Conservation (phyloP, 1,140 invertebrate genomes). For the Cotesia glomerata region DNA sequence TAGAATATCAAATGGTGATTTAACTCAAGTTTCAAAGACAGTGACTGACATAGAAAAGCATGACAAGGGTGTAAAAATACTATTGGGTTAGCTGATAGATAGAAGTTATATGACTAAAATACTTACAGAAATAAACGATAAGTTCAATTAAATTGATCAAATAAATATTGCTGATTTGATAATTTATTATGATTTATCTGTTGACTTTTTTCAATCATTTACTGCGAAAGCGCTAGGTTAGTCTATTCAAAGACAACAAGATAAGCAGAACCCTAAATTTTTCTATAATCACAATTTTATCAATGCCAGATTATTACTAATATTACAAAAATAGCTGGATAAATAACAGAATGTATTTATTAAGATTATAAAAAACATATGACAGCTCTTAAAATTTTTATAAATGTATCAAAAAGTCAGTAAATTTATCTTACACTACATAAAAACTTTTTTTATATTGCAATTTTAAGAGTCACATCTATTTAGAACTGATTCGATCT, state of each 20-base stretch:
- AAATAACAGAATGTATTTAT: background rate
- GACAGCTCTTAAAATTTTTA: background rate
- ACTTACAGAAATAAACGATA: constrained; percentile 93
- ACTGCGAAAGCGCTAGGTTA: constrained; percentile 79
- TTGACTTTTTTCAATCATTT: constrained; percentile 82
- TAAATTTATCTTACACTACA: background rate
- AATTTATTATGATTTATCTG: constrained; percentile 88
- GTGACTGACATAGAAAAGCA: constrained; percentile 68
- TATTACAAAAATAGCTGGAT: background rate
- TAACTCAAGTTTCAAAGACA: constrained; percentile 77
- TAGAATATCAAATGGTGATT: constrained; percentile 86
- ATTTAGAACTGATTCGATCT: too few species aligned
- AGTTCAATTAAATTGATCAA: constrained; percentile 82
- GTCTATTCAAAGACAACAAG: constrained; percentile 83
- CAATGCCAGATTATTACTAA: background rate
- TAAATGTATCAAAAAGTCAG: background rate
- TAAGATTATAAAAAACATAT: background rate
- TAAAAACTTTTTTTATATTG: too few species aligned
- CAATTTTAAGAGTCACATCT: too few species aligned
- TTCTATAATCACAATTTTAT: constrained; percentile 93
- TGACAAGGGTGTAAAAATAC: constrained; percentile 66
- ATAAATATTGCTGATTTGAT: constrained; percentile 87
- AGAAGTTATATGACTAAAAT: constrained; percentile 81
- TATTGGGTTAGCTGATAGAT: constrained; percentile 89
- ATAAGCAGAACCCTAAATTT: constrained; percentile 78